Evolutionary conservation across 2,888 invertebrate species (phyloP).

Genomic region (Yponomeuta cagnagella): DNA sequence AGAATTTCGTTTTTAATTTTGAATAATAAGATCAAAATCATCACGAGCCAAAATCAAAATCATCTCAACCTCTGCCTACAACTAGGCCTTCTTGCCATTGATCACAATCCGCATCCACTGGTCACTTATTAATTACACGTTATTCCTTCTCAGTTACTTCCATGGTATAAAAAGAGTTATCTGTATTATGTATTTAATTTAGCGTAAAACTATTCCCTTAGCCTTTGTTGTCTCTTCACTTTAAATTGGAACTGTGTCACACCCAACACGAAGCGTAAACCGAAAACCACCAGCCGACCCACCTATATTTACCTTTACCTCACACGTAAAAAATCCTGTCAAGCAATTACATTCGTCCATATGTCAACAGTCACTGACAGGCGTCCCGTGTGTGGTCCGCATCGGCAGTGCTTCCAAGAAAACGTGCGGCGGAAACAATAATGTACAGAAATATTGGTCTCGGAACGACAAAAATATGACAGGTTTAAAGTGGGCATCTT

Average conservation of each 20-base stretch:
- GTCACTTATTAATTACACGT: no score
- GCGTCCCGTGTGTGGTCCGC: slow-evolving; percentile 12
- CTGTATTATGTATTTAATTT: no score
- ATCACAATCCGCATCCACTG: no score
- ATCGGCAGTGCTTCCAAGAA: slow-evolving; percentile 11
- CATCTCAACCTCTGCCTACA: no score
- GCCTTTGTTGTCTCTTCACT: background rate
- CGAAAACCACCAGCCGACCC: background rate
- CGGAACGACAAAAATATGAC: slow-evolving; percentile 13
- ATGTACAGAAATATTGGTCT: slow-evolving; percentile 15
- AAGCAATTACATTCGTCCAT: slow-evolving; percentile 18
- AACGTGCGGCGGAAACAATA: slow-evolving; percentile 13
- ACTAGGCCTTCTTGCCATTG: no score
- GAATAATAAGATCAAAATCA: no score
- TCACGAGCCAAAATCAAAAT: no score
- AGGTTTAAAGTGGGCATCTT: slow-evolving; percentile 8
- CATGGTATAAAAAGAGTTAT: no score
- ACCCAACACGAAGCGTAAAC: background rate
- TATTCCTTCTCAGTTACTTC: no score
- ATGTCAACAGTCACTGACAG: slow-evolving; percentile 24
- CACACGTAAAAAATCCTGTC: slow-evolving; percentile 12
- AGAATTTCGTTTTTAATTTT: no score
- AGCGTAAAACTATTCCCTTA: background rate
- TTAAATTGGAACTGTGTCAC: background rate
- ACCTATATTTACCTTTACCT: slow-evolving; percentile 13